phyloP scores from a whole-genome alignment of 2,797 vertebrate genomes.

The Apogon talboti region DNA sequence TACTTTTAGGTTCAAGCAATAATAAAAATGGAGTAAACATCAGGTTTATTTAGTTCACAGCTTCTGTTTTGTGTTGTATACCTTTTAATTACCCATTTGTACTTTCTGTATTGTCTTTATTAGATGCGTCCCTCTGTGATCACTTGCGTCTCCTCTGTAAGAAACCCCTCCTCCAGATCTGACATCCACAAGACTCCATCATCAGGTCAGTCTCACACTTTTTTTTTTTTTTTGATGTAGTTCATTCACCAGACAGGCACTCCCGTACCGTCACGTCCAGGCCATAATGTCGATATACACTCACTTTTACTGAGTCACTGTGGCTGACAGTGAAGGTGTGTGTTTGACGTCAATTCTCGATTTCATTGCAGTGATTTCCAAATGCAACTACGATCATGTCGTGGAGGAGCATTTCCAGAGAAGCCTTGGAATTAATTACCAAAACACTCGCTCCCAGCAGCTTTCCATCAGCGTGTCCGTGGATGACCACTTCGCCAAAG shows the following conservation, averaged over 20 bases:
- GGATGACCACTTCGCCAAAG: constrained; percentile 88
- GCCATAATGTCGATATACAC: constrained; percentile 18
- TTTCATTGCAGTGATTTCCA: constrained; percentile 67
- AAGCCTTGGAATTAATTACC: constrained; percentile 84
- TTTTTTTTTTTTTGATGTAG: constrained; percentile 1
- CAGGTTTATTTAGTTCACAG: too few relatives aligned
- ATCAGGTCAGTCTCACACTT: constrained; percentile 70
- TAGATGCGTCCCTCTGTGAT: constrained; percentile 87
- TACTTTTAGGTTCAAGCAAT: constrained; percentile 8
- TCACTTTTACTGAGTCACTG: constrained; percentile 55
- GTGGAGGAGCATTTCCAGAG: constrained; percentile 87
- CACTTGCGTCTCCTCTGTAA: constrained; percentile 81
- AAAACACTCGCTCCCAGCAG: constrained; percentile 69
- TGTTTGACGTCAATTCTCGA: constrained; percentile 41
- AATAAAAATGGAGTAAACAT: neutral
- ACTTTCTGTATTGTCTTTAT: neutral
- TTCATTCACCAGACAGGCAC: constrained; percentile 34
- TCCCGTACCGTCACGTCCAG: constrained; percentile 24
- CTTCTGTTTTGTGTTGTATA: neutral
- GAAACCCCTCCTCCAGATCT: constrained; percentile 66
- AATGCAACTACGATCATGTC: constrained; percentile 78
- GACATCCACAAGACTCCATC: constrained; percentile 65
- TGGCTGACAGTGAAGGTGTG: constrained; percentile 23
- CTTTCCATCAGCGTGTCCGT: constrained; percentile 85
- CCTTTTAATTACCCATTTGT: neutral